phyloP scores from a whole-genome alignment of 2,113 vertebrate genomes.

The Sakesphorus luctuosus region DNA sequence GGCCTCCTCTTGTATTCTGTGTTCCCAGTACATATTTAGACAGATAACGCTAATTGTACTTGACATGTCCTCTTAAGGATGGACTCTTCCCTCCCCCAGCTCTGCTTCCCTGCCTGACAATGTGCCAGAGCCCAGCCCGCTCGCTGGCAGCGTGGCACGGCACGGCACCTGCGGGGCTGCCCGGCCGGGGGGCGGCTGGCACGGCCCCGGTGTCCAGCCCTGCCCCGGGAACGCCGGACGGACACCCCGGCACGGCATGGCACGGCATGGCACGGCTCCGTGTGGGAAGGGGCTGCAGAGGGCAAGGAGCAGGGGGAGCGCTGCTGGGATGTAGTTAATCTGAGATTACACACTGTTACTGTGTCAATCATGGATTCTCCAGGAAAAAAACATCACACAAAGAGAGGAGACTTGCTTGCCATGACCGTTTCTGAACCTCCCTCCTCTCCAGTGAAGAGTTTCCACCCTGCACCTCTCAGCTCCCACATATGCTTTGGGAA shows the following conservation, averaged over 20 bases:
- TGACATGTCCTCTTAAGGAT: slow-evolving; percentile 81
- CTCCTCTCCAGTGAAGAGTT: not conserved
- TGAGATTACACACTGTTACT: not conserved
- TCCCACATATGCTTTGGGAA: not conserved
- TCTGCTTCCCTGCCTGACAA: slow-evolving; percentile 64
- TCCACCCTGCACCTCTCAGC: not conserved
- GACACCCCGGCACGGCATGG: too few species aligned
- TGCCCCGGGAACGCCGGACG: rapidly evolving
- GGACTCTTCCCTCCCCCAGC: slow-evolving; percentile 73
- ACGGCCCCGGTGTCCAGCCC: rapidly evolving
- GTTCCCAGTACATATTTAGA: slow-evolving; percentile 83
- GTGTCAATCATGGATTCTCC: not conserved
- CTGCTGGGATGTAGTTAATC: not conserved
- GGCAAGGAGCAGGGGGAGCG: not conserved
- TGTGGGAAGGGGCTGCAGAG: rapidly evolving
- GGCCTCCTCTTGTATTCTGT: slow-evolving; percentile 72
- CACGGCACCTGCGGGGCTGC: not conserved
- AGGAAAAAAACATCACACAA: not conserved
- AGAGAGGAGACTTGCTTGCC: not conserved
- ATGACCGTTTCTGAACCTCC: not conserved
- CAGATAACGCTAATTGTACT: slow-evolving; percentile 84
- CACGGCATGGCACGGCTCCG: rapidly evolving
- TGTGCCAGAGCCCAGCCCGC: slow-evolving; percentile 31
- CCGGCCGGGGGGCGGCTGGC: rapidly evolving
- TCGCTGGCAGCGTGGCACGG: not conserved